Base-by-base conservation (phyloP, 2,113 vertebrate genomes). In the Phaetusa simplex region DNA sequence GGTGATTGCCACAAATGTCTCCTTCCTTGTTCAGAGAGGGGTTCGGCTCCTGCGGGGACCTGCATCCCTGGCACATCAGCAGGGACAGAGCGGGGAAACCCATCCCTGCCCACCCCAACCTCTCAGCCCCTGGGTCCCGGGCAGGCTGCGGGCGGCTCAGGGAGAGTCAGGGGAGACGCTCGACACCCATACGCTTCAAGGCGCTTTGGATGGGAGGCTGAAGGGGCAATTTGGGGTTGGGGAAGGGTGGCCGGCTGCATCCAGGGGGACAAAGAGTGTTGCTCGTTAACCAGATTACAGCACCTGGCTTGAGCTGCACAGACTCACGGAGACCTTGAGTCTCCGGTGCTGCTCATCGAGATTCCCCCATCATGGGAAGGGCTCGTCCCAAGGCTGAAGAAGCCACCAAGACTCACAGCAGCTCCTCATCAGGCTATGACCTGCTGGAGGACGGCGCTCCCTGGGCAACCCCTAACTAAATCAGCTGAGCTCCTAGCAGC, bases 181-280 rank as follows among this genome's bases (percentile, higher is more conserved):
- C 3, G 1, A 56, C 65, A 32, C 34, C 29, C 5, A 0, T 8
- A 4, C 2, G 4, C 24, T 78, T 29, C 6, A 0, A 66, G 59
- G n/a, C 0, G 2, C 40, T 70, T 64, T 27, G 50, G 49, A 2
- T 22, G 47, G 70, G 86, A 65, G 53, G 78, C 11, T 71, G 56
- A 72, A 38, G 67, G 79, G 30, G 6, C 26, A 4, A 2, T 23
- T 3, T 52, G 64, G 53, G 53, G 8, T 4, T 58, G 62, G 58
- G 62, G 30, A 81, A 47, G 27, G 30, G 49, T 30, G 53, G 40
- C 52, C 77, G 66, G 5, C 71, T 86, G 40, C 49, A 36, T 38
- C 62, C 53, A 34, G 58, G 16, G 30, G 24, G 7, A 40, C 27
- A 49, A 12, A n/a, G 34, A 29, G 29, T 27, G 20, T 1, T 49